Conservation (phyloP, 2,113 vertebrate species). For the Numenius arquata region DNA sequence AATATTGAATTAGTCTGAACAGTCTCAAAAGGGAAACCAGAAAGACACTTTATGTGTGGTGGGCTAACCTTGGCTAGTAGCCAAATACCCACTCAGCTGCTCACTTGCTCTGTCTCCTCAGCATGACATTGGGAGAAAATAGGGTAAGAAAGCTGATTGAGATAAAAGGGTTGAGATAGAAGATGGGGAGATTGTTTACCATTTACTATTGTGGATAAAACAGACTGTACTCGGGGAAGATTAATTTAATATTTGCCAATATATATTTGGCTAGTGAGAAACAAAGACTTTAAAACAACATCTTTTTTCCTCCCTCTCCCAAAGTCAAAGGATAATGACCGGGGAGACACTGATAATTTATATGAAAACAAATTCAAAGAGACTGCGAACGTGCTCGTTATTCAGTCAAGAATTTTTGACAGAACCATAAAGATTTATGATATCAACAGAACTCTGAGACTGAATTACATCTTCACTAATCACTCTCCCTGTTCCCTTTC, state of each 20-base stretch:
- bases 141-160: background rate
- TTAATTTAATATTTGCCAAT: background rate
- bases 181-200: background rate
- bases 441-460: background rate
- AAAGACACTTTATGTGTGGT: background rate
- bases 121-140: background rate
- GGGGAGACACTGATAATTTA: background rate
- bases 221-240: background rate
- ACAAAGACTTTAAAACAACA: background rate
- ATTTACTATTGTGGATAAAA: background rate
- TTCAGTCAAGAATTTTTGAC: conserved; percentile 26
- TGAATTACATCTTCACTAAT: background rate
- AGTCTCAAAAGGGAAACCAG: background rate
- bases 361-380: background rate
- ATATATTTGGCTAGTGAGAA: background rate
- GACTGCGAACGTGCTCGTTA: background rate
- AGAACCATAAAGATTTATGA: background rate
- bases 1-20: background rate
- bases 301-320: background rate
- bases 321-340: background rate
- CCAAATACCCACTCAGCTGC: background rate
- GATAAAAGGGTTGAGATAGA: background rate
- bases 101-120: background rate
- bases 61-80: background rate
- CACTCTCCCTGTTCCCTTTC: background rate